These are phyloP conservation scores for Pomacea maculata DNA, from an alignment of 1,140 invertebrate genomes.

Conservation along the genomic window DNA sequence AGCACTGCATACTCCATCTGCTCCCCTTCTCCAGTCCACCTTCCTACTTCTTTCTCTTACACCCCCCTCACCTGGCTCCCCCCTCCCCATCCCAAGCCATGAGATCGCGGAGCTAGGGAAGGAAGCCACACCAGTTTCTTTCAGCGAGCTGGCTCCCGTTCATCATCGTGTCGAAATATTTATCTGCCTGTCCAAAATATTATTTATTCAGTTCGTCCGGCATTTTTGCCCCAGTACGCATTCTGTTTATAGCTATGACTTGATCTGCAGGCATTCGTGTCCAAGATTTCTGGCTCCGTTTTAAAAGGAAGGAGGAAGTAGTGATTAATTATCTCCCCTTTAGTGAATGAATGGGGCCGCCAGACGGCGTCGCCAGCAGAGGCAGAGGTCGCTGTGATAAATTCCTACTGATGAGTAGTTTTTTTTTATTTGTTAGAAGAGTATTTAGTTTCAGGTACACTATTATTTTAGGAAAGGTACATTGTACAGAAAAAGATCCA, in stretches of 20 bases:
- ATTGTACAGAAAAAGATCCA: too few relatives aligned
- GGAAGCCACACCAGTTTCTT: conserved; percentile 6
- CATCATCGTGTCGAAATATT: conserved; percentile 24
- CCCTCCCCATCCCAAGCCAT: neutral
- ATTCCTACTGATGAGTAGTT: conserved; percentile 18
- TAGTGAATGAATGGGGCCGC: conserved; percentile 19
- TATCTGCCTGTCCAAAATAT: conserved; percentile 24
- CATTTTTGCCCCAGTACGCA: conserved; percentile 11
- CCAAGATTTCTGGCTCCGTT: neutral
- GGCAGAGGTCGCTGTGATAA: conserved; percentile 20
- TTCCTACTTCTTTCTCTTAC: conserved; percentile 6
- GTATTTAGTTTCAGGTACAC: too few relatives aligned
- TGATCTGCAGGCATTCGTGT: neutral
- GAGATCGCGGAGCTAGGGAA: neutral
- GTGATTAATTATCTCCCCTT: conserved; percentile 24
- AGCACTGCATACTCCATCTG: neutral
- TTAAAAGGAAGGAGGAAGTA: conserved; percentile 10
- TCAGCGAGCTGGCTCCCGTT: conserved; percentile 4
- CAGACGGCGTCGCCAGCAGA: conserved; percentile 20
- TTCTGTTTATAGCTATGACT: conserved; percentile 10
- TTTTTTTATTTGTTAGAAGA: neutral
- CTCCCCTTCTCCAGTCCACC: neutral
- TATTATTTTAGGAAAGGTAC: too few relatives aligned
- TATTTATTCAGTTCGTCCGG: conserved; percentile 22
- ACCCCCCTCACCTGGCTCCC: neutral